Evolutionary conservation across 1,140 invertebrate genomes (phyloP).

Genomic region (Drosophila sechellia): DNA sequence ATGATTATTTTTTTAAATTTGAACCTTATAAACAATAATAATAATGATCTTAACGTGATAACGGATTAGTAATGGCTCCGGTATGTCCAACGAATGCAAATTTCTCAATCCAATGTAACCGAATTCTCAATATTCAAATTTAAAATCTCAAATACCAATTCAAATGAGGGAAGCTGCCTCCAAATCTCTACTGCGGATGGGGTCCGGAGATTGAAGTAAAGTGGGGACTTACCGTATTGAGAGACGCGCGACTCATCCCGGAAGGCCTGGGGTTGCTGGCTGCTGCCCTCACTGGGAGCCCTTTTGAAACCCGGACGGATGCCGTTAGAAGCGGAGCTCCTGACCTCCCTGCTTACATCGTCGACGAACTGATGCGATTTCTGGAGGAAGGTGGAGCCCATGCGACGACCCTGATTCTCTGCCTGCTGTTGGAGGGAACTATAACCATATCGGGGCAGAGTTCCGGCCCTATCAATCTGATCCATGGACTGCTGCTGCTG

Average conservation of each 20-base stretch:
- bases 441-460: constrained; percentile 87
- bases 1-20: background rate
- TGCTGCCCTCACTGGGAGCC: constrained; percentile 80
- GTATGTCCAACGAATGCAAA: constrained; percentile 26
- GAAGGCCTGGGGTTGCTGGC: constrained; percentile 87
- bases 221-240: constrained; percentile 88
- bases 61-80: constrained; percentile 22
- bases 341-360: constrained; percentile 88
- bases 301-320: constrained; percentile 86
- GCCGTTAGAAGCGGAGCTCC: constrained; percentile 62
- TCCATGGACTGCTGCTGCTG: constrained; percentile 58
- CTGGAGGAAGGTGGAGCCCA: constrained; percentile 89
- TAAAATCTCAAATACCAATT: constrained; percentile 22
- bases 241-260: constrained; percentile 89
- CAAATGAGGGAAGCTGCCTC: constrained; percentile 22
- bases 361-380: constrained; percentile 89
- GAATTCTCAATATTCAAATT: constrained; percentile 26
- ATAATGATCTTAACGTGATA: constrained; percentile 6
- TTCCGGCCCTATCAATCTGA: constrained; percentile 85
- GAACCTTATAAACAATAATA: background rate
- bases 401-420: constrained; percentile 85
- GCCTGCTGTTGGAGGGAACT: constrained; percentile 82
- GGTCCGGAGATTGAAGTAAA: background rate
- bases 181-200: constrained; percentile 22
- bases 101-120: constrained; percentile 61